Evolutionary conservation across 1,140 invertebrate genomes (phyloP), one percentile per base, ranked within the genome.

Genomic region (Copidosoma floridanum): DNA sequence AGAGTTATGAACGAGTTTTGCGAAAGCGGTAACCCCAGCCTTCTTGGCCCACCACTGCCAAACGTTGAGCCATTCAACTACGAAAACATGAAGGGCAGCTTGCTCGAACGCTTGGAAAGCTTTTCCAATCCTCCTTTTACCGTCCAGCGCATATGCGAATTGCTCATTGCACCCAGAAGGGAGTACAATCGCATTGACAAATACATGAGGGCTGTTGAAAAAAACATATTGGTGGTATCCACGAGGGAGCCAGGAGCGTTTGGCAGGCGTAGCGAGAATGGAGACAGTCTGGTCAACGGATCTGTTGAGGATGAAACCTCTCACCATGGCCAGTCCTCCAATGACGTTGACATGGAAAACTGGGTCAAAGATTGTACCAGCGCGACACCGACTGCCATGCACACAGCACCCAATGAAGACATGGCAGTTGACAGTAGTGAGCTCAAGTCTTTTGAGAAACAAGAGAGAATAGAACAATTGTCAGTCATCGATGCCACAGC

Each of bases 121-220:
- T 91, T 90, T 78, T 85, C 85, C 29, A 92, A 93, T 53, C 94
- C 95, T 2, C 97, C 96, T 0, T 99, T 99, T 71, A 98, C 97
- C 11, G 90, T 98, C 50, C 96, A 98, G 77, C 84, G 96, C 60
- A 87, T 99, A 41, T 97, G 94, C 79, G 97, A 99, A 78, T 81
- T 99, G 3, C 80, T 99, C 0, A 93, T 90, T 2, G 85, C 88
- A 61, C 95, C 96, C 5, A 84, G 88, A n/a, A 94, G 93, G 74
- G 93, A 98, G 72, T 99, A 99, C 75, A 95, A 91, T 70, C 84
- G 94, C 58, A 91, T 94, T 46, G 96, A 98, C 74, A 99, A 98
- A 78, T 98, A 93, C 74, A 91, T 99, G 88, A 81, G 95, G 51
- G 96, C 94, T 0, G 85, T 97, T 29, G 94, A 96, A 70, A 96